Evolutionary conservation across 2,113 vertebrate species (phyloP), one percentile per base, ranked within the genome.

Genomic region (Melospiza georgiana): DNA sequence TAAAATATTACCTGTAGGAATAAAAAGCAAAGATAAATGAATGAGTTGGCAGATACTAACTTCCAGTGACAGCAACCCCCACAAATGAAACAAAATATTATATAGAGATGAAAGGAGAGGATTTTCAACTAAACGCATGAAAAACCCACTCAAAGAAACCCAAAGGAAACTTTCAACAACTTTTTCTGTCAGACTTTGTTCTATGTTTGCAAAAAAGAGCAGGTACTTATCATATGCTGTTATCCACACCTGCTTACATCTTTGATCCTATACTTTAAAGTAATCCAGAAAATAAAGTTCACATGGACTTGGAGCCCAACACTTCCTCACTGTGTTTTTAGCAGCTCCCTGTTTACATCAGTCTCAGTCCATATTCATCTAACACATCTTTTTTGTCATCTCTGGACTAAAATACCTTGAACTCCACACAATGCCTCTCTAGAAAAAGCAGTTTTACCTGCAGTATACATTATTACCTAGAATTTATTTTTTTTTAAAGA

Each of bases 41-140:
- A 41, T 43, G 15, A 78, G 39, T 4, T 65, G 33, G 55, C 28
- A 92, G 65, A 67, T 61, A 55, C 25, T 73, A 61, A 69, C 14
- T 81, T 78, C 33, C 44, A 67, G 14, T 17, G 17, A 62, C 31
- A 48, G 37, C 28, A 43, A 37, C 0, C 0, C 5, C 9, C 48
- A 35, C 5, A 54, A 48, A 54, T 33, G 21, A 80, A 93, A 83
- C 10, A 66, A 65, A 78, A 72, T 33, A 55, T 10, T 14, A 33
- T 8, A 62, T 1, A 19, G 27, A 71, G 6, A 74, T 58, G 10
- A 73, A 86, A 88, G 48, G 43, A 48, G 16, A 51, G 4, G 10
- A 69, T 44, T 71, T 86, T 43, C 51, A 80, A 69, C 19, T 21
- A 48, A 92, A 72, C 27, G 41, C 23, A 62, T 3, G 11, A 85